A percentile compares a stretch with the other conserved stretches of the same genome.
Conservation (phyloP, 2,797 vertebrate species). For the Odontamblyopus rebecca region DNA sequence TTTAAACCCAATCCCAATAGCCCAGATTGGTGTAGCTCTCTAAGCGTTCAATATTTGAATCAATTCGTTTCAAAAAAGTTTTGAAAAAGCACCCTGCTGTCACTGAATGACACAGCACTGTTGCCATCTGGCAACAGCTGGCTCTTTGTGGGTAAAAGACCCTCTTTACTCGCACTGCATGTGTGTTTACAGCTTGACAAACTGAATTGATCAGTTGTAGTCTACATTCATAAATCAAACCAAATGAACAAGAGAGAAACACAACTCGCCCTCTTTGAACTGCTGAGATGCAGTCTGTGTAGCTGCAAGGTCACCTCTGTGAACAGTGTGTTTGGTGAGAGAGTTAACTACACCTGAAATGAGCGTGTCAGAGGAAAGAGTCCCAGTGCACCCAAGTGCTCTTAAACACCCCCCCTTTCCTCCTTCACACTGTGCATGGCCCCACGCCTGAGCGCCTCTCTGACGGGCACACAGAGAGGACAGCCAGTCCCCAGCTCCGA, state of each 20-base stretch:
- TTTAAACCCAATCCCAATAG: background rate
- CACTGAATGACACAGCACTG: conserved; percentile 10
- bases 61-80: background rate
- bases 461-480: conserved; percentile 60
- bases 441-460: conserved; percentile 55
- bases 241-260: conserved; percentile 16
- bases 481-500: conserved; percentile 56
- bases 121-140: conserved; percentile 43
- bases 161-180: conserved; percentile 39
- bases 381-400: conserved; percentile 37
- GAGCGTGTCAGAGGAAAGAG: conserved; percentile 33
- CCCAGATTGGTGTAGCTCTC: background rate
- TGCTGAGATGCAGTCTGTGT: background rate
- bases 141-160: conserved; percentile 37
- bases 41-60: background rate
- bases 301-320: conserved; percentile 22
- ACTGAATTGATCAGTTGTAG: conserved; percentile 39
- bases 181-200: conserved; percentile 42
- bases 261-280: conserved; percentile 11
- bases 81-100: conserved; percentile 15
- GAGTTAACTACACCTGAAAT: conserved; percentile 26
- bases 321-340: conserved; percentile 18
- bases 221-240: conserved; percentile 16
- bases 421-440: conserved; percentile 47
- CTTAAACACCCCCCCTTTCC: conserved; percentile 19